Conservation (phyloP, 2,888 invertebrate genomes). For the Eurytoma californica region DNA sequence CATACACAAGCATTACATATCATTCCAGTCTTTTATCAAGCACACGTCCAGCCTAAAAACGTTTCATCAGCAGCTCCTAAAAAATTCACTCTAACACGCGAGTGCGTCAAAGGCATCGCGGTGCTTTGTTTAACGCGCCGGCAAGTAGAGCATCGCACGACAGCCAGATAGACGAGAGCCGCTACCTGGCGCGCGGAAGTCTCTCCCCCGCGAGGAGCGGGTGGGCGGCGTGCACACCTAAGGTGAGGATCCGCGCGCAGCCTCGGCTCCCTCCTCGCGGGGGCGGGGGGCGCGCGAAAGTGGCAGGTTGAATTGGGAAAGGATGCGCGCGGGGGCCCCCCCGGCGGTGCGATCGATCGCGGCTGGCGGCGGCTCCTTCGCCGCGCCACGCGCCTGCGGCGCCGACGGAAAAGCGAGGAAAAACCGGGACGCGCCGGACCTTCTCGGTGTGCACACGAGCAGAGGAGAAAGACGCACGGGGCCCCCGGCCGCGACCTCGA, state of each 20-base stretch:
- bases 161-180: background rate
- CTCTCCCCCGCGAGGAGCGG: background rate
- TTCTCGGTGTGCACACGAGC: background rate
- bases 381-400: conserved; percentile 8
- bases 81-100: too few relatives aligned
- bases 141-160: background rate
- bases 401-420: background rate
- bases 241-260: conserved; percentile 8
- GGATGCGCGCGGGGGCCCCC: conserved; percentile 22
- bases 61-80: too few relatives aligned
- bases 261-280: background rate
- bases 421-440: conserved; percentile 14
- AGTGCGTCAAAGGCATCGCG: too few relatives aligned
- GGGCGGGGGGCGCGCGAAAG: conserved; percentile 19
- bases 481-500: conserved; percentile 20
- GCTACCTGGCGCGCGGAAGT: background rate
- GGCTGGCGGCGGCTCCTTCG: conserved; percentile 19
- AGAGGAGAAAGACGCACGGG: background rate
- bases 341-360: conserved; percentile 43
- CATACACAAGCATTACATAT: too few relatives aligned
- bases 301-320: conserved; percentile 45
- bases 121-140: too few relatives aligned
- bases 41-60: too few relatives aligned
- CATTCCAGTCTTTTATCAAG: too few relatives aligned
- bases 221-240: too few relatives aligned